Percentiles rank a stretch among this genome's conserved stretches.
Evolutionary conservation across 2,113 vertebrate species (phyloP).

Genomic region (Dromaius novaehollandiae): DNA sequence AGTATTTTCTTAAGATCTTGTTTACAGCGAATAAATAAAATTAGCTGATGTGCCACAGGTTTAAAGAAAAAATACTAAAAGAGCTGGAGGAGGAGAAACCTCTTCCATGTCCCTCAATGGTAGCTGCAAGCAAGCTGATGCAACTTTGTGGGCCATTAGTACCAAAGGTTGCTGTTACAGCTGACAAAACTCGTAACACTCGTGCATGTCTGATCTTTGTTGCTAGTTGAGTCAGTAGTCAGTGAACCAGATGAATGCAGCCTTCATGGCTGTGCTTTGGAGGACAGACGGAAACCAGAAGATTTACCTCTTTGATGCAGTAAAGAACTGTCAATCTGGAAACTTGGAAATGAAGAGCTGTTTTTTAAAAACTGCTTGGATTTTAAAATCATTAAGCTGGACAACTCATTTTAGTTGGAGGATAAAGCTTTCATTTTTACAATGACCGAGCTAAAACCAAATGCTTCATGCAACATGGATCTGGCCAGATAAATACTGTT

Average conservation of each 20-base stretch:
- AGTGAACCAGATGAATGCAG: not conserved
- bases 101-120: not conserved
- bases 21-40: not conserved
- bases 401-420: not conserved
- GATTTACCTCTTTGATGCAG: not conserved
- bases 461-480: not conserved
- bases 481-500: not conserved
- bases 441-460: not conserved
- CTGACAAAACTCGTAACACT: not conserved
- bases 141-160: not conserved
- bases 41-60: not conserved
- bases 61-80: not conserved
- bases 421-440: not conserved
- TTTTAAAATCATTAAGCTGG: not conserved
- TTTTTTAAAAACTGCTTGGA: not conserved
- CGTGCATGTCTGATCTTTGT: not conserved
- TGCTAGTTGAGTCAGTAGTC: conserved; percentile 26
- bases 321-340: not conserved
- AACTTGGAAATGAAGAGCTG: not conserved
- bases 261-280: not conserved
- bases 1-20: not conserved
- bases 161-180: conserved; percentile 23
- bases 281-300: not conserved
- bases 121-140: not conserved
- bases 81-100: not conserved